Evolutionary conservation across 2,888 invertebrate species (phyloP).

Genomic region (Thereva unica): DNA sequence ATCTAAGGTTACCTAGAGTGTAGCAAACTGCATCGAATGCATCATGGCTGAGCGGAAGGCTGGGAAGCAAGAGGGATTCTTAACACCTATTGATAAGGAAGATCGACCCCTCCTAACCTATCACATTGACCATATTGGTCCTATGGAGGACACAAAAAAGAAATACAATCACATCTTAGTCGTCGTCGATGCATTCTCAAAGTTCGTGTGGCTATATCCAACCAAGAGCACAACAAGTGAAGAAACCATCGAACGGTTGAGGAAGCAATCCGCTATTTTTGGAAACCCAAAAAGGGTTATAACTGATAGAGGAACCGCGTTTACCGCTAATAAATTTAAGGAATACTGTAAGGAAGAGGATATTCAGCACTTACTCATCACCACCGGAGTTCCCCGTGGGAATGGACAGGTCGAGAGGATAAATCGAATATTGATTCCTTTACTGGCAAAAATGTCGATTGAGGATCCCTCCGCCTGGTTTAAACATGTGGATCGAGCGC

Average conservation of each 20-base stretch:
- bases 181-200: not conserved
- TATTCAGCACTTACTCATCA: slow-evolving; percentile 46
- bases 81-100: slow-evolving; percentile 24
- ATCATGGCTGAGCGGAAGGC: slow-evolving; percentile 10
- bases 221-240: not conserved
- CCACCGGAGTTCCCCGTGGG: slow-evolving; percentile 49
- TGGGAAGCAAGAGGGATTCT: slow-evolving; percentile 30
- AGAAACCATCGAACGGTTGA: not conserved
- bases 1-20: not conserved
- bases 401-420: slow-evolving; percentile 53
- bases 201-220: slow-evolving; percentile 2
- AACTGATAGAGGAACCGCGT: slow-evolving; percentile 52
- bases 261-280: slow-evolving; percentile 30
- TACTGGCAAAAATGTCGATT: slow-evolving; percentile 50
- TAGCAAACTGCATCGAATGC: slow-evolving; percentile 11
- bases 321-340: slow-evolving; percentile 50
- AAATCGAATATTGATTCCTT: slow-evolving; percentile 48
- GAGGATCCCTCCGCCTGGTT: slow-evolving; percentile 49
- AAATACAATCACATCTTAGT: slow-evolving; percentile 11
- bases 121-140: slow-evolving; percentile 29
- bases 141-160: slow-evolving; percentile 14
- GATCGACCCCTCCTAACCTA: slow-evolving; percentile 19
- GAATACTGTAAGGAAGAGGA: slow-evolving; percentile 48
- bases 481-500: slow-evolving; percentile 42
- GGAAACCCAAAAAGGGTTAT: slow-evolving; percentile 47